phyloP scores from a whole-genome alignment of 2,797 vertebrate species.

The Eutrigla gurnardus region DNA sequence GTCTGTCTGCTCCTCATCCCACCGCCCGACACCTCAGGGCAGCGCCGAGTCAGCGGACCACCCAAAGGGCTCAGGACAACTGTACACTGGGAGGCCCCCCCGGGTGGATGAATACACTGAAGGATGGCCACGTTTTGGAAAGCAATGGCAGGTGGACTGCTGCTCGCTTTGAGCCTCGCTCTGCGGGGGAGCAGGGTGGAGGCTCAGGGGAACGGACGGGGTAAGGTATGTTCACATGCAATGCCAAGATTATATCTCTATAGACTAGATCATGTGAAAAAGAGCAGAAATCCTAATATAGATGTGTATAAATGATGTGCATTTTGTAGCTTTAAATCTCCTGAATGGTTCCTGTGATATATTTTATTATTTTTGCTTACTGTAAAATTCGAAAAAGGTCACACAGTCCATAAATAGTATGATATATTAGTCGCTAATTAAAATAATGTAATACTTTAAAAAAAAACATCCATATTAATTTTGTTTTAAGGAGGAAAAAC shows the following conservation, averaged over 20 bases:
- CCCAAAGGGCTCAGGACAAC: slow-evolving; percentile 35
- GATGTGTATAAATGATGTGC: not conserved
- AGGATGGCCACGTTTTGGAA: slow-evolving; percentile 69
- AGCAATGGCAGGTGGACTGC: slow-evolving; percentile 53
- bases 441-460: not conserved
- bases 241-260: not conserved
- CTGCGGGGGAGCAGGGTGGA: slow-evolving; percentile 47
- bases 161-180: slow-evolving; percentile 57
- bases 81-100: slow-evolving; percentile 22
- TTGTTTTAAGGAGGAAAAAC: not conserved
- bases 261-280: not conserved
- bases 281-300: not conserved
- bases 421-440: too few species aligned
- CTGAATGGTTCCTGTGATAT: not conserved
- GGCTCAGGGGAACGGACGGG: slow-evolving; percentile 48
- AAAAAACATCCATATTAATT: not conserved
- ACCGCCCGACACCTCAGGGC: slow-evolving; percentile 6
- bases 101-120: slow-evolving; percentile 38
- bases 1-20: slow-evolving; percentile 15
- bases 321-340: slow-evolving; percentile 12
- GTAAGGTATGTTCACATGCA: slow-evolving; percentile 65
- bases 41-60: slow-evolving; percentile 26
- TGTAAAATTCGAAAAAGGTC: not conserved
- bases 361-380: not conserved
- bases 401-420: not conserved